phyloP scores from a whole-genome alignment of 2,888 invertebrate species.

The Panopea generosa region DNA sequence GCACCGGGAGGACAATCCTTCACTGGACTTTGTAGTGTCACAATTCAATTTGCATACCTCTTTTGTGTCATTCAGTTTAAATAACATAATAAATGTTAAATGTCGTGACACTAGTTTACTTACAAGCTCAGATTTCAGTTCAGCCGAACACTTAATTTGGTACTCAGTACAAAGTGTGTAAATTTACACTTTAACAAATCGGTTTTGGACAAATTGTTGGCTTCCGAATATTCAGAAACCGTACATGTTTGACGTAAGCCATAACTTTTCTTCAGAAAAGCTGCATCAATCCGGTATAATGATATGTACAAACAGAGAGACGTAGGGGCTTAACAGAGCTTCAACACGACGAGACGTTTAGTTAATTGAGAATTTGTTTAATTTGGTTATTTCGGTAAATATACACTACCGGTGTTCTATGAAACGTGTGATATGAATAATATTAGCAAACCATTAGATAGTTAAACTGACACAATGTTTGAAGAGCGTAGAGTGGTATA shows the following conservation, averaged over 20 bases:
- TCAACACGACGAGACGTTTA: too few species aligned
- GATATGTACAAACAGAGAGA: too few species aligned
- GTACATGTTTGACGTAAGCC: conserved; percentile 8
- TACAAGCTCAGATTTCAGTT: conserved; percentile 23
- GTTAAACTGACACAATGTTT: too few species aligned
- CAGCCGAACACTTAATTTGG: conserved; percentile 15
- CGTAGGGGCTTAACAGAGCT: too few species aligned
- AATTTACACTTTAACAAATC: conserved; percentile 31
- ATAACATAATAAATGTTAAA: conserved; percentile 37
- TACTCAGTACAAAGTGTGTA: conserved; percentile 8
- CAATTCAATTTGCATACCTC: conserved; percentile 37
- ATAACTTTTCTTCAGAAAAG: background rate
- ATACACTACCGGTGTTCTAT: too few species aligned
- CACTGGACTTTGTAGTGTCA: conserved; percentile 5
- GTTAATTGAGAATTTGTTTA: too few species aligned
- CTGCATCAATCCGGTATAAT: too few species aligned
- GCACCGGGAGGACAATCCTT: too few species aligned
- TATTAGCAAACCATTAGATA: too few species aligned
- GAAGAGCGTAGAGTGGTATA: too few species aligned
- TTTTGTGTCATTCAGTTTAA: conserved; percentile 28
- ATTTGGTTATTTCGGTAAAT: too few species aligned
- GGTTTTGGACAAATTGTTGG: conserved; percentile 23
- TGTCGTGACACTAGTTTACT: conserved; percentile 30
- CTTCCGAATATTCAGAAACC: conserved; percentile 10
- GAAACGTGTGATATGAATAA: too few species aligned